Evolutionary conservation across 2,888 invertebrate species (phyloP), one percentile per base, ranked within the genome.

Genomic region (Leptarthrus brevirostris): DNA sequence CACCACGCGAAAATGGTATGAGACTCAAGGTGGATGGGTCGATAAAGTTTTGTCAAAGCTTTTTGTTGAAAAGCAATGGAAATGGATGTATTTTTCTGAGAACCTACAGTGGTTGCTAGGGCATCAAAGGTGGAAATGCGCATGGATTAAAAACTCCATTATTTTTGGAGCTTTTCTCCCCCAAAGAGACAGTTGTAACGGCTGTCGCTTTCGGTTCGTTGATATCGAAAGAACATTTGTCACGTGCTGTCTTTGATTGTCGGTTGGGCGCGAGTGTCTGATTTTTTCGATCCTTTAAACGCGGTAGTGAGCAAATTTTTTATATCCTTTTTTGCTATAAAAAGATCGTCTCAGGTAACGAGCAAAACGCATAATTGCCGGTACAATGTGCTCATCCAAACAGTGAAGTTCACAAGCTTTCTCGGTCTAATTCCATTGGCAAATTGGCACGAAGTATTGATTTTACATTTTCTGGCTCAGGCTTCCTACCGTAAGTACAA

Each of bases 191-290:
- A 30, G 40, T 61, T 61, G 61, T 61, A 61, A 34, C 20, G 36
- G 61, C 61, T 61, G 61, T 61, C 66, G 44, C 24, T 66, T 66
- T 66, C 66, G 66, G 66, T 66, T 49, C 66, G 44, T 66, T 61
- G 61, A 36, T 61, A 36, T 61, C 40, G 47, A 66, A 66, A 26
- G 66, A 66, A 24, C 66, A 30, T 66, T 66, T 66, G 26, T 66
- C 66, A 66, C 66, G 66, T 66, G 66, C 26, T 66, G 26, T 66
- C 18, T 66, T 36, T 47, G 47, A 66, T 24, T 24, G 66, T 66
- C 66, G 66, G 61, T 16, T 66, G 47, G 66, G 49, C 47, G 66
- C 66, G 66, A 24, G 49, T 66, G 20, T 30, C 22, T 61, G 61
- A 61, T 24, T 10, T n/a, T 14, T 61, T n/a, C 12, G 61, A 34